These are phyloP conservation scores for Lasioglossum pauxillum DNA, from an alignment of 2,888 invertebrate species.

Conservation along the genomic window DNA sequence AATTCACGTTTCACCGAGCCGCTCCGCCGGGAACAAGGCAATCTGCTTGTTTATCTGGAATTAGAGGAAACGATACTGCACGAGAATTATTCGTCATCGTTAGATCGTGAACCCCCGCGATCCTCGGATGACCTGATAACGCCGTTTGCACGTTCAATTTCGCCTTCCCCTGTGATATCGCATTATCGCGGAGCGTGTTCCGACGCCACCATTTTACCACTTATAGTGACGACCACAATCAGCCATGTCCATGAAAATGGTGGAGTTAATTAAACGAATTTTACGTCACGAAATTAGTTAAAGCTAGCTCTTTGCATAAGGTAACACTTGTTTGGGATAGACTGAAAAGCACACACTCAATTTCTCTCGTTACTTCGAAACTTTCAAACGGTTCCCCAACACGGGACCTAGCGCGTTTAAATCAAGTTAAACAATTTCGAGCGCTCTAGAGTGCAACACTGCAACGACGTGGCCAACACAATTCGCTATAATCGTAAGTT, in stretches of 20 bases:
- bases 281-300: no score
- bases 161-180: neutral
- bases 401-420: neutral
- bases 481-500: neutral
- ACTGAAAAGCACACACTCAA: neutral
- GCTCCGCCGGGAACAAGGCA: neutral
- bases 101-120: neutral
- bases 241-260: neutral
- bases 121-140: neutral
- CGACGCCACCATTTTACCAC: neutral
- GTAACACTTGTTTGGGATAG: no score
- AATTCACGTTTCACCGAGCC: neutral
- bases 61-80: neutral
- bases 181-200: neutral
- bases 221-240: neutral
- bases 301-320: no score
- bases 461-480: no score
- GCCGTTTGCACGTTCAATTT: neutral
- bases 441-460: neutral
- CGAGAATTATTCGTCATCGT: neutral
- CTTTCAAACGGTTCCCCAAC: no score
- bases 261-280: neutral
- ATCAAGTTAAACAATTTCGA: neutral
- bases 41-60: constrained; percentile 6
- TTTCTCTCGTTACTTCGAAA: no score